These are phyloP conservation scores for Eira barbara DNA, from an alignment of 2,113 vertebrate genomes.

Conservation along the genomic window DNA sequence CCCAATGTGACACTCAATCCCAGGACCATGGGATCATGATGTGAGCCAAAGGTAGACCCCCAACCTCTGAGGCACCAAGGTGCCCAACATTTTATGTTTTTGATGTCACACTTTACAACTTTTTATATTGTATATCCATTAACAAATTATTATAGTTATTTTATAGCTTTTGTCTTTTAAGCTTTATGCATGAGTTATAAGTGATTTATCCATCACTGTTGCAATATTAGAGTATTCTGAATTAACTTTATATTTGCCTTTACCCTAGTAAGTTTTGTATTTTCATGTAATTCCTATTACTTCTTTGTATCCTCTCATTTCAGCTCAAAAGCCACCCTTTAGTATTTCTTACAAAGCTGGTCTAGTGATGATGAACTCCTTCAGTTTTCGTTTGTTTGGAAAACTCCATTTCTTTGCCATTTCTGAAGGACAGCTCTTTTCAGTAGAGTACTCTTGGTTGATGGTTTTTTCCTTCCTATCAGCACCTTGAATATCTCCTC, in stretches of 20 bases:
- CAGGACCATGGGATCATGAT: no score
- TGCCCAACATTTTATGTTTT: not conserved
- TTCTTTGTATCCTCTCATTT: not conserved
- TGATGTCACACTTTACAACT: not conserved
- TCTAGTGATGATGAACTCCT: not conserved
- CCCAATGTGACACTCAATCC: no score
- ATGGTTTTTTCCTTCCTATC: not conserved
- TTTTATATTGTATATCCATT: not conserved
- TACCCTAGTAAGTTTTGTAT: not conserved
- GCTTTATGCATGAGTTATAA: not conserved
- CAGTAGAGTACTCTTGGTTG: not conserved
- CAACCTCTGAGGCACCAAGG: no score
- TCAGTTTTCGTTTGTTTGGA: not conserved
- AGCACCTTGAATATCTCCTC: not conserved
- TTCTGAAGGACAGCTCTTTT: not conserved
- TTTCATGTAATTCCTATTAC: not conserved
- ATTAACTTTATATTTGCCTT: not conserved
- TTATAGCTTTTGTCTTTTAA: not conserved
- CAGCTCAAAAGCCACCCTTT: not conserved
- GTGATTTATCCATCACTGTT: not conserved
- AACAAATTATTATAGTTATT: not conserved
- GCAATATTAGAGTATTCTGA: not conserved
- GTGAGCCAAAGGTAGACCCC: no score
- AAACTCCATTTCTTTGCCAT: not conserved
- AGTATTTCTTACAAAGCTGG: not conserved